Evolutionary conservation across 2,113 vertebrate genomes (phyloP), one percentile per base, ranked within the genome.

Genomic region (Mohoua ochrocephala): DNA sequence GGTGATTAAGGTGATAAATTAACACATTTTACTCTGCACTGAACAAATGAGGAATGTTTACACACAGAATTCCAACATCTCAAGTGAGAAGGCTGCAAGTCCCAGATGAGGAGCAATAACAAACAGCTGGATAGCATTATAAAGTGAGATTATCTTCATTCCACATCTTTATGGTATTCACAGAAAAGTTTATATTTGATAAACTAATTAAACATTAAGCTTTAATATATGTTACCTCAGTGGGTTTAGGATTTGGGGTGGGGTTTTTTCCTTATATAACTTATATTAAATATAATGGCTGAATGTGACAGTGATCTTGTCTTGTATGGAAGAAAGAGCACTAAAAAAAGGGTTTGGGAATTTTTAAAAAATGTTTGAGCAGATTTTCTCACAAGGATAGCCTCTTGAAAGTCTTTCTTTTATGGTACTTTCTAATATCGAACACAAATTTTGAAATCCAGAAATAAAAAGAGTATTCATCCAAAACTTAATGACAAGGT

Each of bases 181-280:
- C 27, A 84, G 28, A 69, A 60, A 64, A 57, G 12, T 44, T 59
- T 33, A 41, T 4, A 21, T 68, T 60, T 41, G 3, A 73, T 76
- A 35, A 76, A 49, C 6, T 57, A 67, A 56, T 84, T 64, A 35
- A 56, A 44, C 17, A n/a, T 64, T 44, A 52, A 68, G 41, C 6
- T 81, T 50, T 27, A 60, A 24, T 75, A 52, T 68, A 54, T 20
- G 16, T 65, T 69, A 76, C 33, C 9, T 63, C 13, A 13, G 13
- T 39, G 22, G 4, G 16, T 82, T 75, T 92, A 41, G 26, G 28
- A 37, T 63, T 67, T 44, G 26, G 16, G 6, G 7, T 20, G 24
- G 1, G 10, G 0, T 2, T 54, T 45, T 45, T 10, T 6, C 37
- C 23, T 79, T 64, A 49, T 3, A 12, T 49, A 73, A 59, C 9